Conservation (phyloP, 2,888 invertebrate species). For the Trichogramma evanescens region DNA sequence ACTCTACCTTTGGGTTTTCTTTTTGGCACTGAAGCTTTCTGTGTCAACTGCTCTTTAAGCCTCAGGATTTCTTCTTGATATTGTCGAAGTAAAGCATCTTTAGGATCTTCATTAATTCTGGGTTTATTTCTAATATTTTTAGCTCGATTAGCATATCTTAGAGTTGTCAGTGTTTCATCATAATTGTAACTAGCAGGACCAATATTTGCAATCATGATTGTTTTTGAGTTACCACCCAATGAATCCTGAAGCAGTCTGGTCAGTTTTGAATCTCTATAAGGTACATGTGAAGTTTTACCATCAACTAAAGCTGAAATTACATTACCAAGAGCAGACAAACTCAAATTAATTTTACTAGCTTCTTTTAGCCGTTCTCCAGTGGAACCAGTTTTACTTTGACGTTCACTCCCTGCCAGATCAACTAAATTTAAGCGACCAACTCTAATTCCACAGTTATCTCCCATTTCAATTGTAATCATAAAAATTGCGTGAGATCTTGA, state of each 20-base stretch:
- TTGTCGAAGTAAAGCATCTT: slow-evolving; percentile 91
- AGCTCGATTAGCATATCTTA: slow-evolving; percentile 92
- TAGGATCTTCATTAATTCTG: slow-evolving; percentile 97
- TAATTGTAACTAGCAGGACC: slow-evolving; percentile 97
- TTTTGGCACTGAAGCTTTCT: slow-evolving; percentile 43
- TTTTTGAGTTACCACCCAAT: slow-evolving; percentile 96
- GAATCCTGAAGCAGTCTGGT: slow-evolving; percentile 95
- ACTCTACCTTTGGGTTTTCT: slow-evolving; percentile 49
- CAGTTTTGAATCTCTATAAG: slow-evolving; percentile 94
- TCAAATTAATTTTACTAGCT: slow-evolving; percentile 95
- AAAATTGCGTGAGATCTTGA: slow-evolving; percentile 98
- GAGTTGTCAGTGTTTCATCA: slow-evolving; percentile 94
- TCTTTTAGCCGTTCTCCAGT: slow-evolving; percentile 87
- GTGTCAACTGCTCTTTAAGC: slow-evolving; percentile 49
- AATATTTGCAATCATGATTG: slow-evolving; percentile 98
- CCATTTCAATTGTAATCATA: slow-evolving; percentile 94
- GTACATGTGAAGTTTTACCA: slow-evolving; percentile 90
- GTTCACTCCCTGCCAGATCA: slow-evolving; percentile 96
- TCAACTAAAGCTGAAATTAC: slow-evolving; percentile 94
- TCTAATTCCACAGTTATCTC: slow-evolving; percentile 53
- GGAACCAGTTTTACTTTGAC: slow-evolving; percentile 95
- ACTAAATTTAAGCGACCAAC: slow-evolving; percentile 96
- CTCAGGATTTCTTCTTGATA: slow-evolving; percentile 92
- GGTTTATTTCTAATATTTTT: slow-evolving; percentile 99
- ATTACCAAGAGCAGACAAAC: slow-evolving; percentile 93